phyloP scores from a whole-genome alignment of 2,888 invertebrate species.

The Neoscelio sp. region DNA sequence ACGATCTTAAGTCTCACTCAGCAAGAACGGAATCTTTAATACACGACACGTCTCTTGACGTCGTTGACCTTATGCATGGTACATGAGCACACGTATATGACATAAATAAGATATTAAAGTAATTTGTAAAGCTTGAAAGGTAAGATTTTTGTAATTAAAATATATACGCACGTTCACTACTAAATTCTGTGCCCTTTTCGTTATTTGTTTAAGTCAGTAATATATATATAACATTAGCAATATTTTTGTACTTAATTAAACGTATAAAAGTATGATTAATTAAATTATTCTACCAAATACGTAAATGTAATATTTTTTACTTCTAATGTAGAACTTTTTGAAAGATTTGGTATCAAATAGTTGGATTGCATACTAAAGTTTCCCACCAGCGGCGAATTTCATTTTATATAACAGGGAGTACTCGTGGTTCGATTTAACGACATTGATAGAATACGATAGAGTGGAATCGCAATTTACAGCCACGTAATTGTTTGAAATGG shows the following conservation, averaged over 20 bases:
- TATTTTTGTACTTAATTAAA: neutral
- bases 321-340: too few relatives aligned
- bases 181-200: too few relatives aligned
- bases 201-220: too few relatives aligned
- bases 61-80: slow-evolving; percentile 63
- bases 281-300: too few relatives aligned
- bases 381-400: slow-evolving; percentile 14
- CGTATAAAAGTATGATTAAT: too few relatives aligned
- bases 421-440: slow-evolving; percentile 25
- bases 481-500: slow-evolving; percentile 77
- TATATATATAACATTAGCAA: too few relatives aligned
- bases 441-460: slow-evolving; percentile 69
- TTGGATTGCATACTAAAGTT: neutral
- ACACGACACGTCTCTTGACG: slow-evolving; percentile 66
- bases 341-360: too few relatives aligned
- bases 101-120: slow-evolving; percentile 51
- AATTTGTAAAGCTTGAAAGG: slow-evolving; percentile 24
- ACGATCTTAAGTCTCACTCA: slow-evolving; percentile 74
- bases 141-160: slow-evolving; percentile 32
- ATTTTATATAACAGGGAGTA: slow-evolving; percentile 17
- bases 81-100: slow-evolving; percentile 33
- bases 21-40: slow-evolving; percentile 59
- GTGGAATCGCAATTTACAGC: slow-evolving; percentile 72
- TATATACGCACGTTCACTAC: neutral
- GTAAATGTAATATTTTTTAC: too few relatives aligned